These are phyloP conservation scores for Danio tinwini DNA, from an alignment of 2,797 vertebrate species.

Conservation along the genomic window DNA sequence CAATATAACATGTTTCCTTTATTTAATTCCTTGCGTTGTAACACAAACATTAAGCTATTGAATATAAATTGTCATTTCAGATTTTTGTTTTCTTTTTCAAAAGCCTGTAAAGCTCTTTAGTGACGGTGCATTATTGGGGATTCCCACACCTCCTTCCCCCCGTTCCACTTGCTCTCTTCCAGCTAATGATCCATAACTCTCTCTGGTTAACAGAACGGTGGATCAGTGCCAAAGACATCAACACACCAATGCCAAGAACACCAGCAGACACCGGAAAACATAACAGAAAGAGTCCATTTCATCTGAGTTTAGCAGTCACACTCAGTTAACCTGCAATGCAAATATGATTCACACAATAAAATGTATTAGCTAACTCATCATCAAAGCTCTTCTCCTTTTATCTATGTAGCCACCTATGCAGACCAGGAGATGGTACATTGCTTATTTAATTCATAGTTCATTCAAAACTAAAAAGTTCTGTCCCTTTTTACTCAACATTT, in stretches of 20 bases:
- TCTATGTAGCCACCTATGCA: not conserved
- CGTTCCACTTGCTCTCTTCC: conserved; percentile 17
- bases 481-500: too few relatives aligned
- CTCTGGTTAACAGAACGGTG: conserved; percentile 72
- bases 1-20: not conserved
- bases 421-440: not conserved
- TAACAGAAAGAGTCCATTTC: conserved; percentile 19
- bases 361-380: not conserved
- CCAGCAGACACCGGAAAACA: conserved; percentile 20
- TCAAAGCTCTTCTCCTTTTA: conserved; percentile 6
- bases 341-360: not conserved
- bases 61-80: not conserved
- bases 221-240: conserved; percentile 70
- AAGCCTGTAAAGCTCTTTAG: conserved; percentile 18
- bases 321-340: conserved; percentile 2
- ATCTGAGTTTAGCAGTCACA: not conserved
- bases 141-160: conserved; percentile 38
- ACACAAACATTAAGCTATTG: not conserved
- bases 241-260: conserved; percentile 25
- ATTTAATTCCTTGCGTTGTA: not conserved
- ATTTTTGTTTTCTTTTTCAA: not conserved
- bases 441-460: conserved; percentile 2
- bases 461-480: too few relatives aligned
- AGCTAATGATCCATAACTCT: conserved; percentile 43
- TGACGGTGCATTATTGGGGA: conserved; percentile 22